Percentiles rank a stretch among this genome's conserved stretches.
Evolutionary conservation across 2,888 invertebrate species (phyloP).

Genomic region (Thymelicus lineola): DNA sequence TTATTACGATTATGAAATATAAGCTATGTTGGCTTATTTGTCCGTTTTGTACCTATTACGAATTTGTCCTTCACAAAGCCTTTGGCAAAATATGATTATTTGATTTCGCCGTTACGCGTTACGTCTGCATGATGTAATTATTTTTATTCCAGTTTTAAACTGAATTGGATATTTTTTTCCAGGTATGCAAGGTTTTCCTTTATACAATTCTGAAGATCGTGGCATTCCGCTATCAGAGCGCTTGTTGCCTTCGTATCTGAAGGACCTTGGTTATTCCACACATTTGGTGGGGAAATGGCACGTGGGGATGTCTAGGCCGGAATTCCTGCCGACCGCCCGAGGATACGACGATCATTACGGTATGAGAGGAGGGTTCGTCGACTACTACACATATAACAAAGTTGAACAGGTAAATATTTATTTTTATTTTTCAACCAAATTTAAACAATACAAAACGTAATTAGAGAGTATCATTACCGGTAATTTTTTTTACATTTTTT

Average conservation of each 20-base stretch:
- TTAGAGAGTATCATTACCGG: too few relatives aligned
- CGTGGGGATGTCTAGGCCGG: conserved; percentile 90
- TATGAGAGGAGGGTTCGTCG: conserved; percentile 90
- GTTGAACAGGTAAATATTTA: conserved; percentile 65
- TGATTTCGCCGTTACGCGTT: too few relatives aligned
- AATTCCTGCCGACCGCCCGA: conserved; percentile 89
- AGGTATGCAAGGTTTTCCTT: conserved; percentile 78
- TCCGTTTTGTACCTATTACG: too few relatives aligned
- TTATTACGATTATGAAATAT: not conserved
- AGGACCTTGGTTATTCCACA: conserved; percentile 89
- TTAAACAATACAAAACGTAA: too few relatives aligned
- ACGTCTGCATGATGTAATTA: not conserved
- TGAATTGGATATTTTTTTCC: conserved; percentile 44
- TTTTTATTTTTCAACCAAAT: not conserved
- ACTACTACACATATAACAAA: conserved; percentile 87
- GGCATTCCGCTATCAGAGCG: conserved; percentile 82
- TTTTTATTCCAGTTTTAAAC: conserved; percentile 5
- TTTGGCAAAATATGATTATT: not conserved
- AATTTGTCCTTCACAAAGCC: not conserved
- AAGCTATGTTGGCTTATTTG: too few relatives aligned
- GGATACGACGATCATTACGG: conserved; percentile 94
- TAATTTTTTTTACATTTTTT: too few relatives aligned
- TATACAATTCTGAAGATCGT: conserved; percentile 74
- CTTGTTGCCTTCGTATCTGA: conserved; percentile 86
- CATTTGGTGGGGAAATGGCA: conserved; percentile 97